These are phyloP conservation scores for Epinephelus lanceolatus DNA, from an alignment of 2,113 vertebrate species.

Conservation along the genomic window DNA sequence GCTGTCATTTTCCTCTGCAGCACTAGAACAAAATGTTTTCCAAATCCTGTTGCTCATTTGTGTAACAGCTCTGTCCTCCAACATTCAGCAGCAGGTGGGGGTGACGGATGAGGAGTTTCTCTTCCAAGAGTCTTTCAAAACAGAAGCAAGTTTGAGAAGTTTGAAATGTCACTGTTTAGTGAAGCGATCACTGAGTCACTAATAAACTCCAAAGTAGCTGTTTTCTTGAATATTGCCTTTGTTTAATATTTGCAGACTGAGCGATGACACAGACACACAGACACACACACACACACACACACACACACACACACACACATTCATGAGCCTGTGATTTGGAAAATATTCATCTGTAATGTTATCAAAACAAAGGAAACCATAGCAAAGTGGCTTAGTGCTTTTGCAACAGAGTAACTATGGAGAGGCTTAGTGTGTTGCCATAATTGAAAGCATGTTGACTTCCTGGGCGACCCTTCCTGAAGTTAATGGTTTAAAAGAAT, in stretches of 20 bases:
- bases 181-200: slow-evolving; percentile 10
- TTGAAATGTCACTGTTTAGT: slow-evolving; percentile 2
- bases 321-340: background rate
- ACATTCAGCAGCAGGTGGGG: slow-evolving; percentile 27
- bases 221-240: background rate
- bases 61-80: background rate
- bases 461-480: slow-evolving; percentile 51
- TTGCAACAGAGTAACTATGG: background rate
- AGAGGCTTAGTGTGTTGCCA: slow-evolving; percentile 6
- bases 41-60: slow-evolving; percentile 19
- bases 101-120: background rate
- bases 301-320: background rate
- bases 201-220: background rate
- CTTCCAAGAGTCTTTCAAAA: background rate
- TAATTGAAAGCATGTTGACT: slow-evolving; percentile 64
- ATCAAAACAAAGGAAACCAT: slow-evolving; percentile 6
- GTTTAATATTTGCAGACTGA: background rate
- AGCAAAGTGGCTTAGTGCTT: slow-evolving; percentile 11
- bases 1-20: slow-evolving; percentile 17
- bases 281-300: slow-evolving; percentile 17
- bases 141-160: slow-evolving; percentile 1
- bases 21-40: slow-evolving; percentile 9
- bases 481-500: slow-evolving; percentile 50
- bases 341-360: slow-evolving; percentile 2
- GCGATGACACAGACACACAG: background rate